Evolutionary conservation across 2,797 vertebrate genomes (phyloP), one percentile per base, ranked within the genome.

Genomic region (Otolemur crassicaudatus): DNA sequence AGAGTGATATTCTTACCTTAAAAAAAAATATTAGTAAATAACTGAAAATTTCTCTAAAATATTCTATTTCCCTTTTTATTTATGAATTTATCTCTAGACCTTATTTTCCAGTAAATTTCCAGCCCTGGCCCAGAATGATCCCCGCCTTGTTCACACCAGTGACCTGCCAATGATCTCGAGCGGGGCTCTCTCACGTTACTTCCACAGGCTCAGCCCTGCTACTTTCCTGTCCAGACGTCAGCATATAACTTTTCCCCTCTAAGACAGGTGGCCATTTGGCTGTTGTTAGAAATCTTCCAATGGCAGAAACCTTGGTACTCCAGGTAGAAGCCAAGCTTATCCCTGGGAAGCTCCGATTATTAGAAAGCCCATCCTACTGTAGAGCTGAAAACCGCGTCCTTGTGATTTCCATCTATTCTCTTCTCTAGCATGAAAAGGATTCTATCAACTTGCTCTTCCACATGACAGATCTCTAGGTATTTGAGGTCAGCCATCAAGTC

Each of bases 361-460:
- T 40, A 46, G 58, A 70, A 91, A 83, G 34, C 2, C n/a, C 46
- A 29, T 37, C 31, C 37, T 58, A 69, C 27, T 17, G n/a, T 8
- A 37, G 40, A 91, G 60, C 60, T 58, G 27, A n/a, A 49, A 53
- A 19, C 25, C 14, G 1, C 91, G n/a, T 94, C 56, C 40, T 40
- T 58, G 43, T 29, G 53, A 72, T 56, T 85, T 92, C 67, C 83
- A 20, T 72, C 61, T 65, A 34, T 87, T 34, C 53, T n/a, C n/a
- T 83, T 87, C 23, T 65, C 25, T 56, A 29, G 13, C 53, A 19
- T 43, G 60, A 70, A 83, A 65, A 34, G 43, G 29, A 87, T 75
- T 94, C 86, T 87, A 7, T 84, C 53, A 12, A 40, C 75, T 65
- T 53, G 22, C 46, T 61, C 49, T 96, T 95, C 60, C 85, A 67